Evolutionary conservation across 1,140 invertebrate genomes (phyloP), one percentile per base, ranked within the genome.

Genomic region (Antheraea pernyi): DNA sequence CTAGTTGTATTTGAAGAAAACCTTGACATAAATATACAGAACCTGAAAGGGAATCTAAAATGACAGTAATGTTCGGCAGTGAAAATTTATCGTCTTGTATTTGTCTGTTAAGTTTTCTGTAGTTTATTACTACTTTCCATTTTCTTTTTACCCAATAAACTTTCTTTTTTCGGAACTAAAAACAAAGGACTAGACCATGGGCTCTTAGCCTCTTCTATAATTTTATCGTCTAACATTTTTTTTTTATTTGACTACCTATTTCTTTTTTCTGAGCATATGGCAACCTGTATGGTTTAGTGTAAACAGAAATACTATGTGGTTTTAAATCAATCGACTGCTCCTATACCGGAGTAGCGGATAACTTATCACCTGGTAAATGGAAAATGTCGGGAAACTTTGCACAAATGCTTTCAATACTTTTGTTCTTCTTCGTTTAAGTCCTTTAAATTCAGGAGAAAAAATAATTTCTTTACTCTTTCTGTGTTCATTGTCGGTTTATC

Each of bases 71-170:
- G 22, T 30, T 30, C 22, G 22, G 22, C 22, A 30, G 18, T 19
- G 39, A 37, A 36, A 42, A 65, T 46, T 46, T 65, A 46, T 65
- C 63, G 7, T 65, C 36, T n/a, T n/a, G n/a, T n/a, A n/a, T n/a
- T n/a, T n/a, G n/a, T n/a, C 42, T 65, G 39, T 65, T 65, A 7
- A 65, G 19, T 39, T 48, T 42, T 22, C 16, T 42, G 13, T 46
- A 65, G 42, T 65, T n/a, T 19, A 65, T 65, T 46, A 65, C 37
- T 65, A 65, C 7, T n/a, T 37, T 10, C 63, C 63, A 65, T 7
- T 46, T n/a, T 46, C 42, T 46, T 65, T 18, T 65, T n/a, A 6
- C 39, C 63, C 8, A 9, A 8, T 42, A 1, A 18, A 8, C 18
- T 13, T 7, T 7, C 16, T 30, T 65, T 65, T 46, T 65, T 65